Conservation (phyloP, 2,888 invertebrate species). For the Prionchulus punctatus region DNA sequence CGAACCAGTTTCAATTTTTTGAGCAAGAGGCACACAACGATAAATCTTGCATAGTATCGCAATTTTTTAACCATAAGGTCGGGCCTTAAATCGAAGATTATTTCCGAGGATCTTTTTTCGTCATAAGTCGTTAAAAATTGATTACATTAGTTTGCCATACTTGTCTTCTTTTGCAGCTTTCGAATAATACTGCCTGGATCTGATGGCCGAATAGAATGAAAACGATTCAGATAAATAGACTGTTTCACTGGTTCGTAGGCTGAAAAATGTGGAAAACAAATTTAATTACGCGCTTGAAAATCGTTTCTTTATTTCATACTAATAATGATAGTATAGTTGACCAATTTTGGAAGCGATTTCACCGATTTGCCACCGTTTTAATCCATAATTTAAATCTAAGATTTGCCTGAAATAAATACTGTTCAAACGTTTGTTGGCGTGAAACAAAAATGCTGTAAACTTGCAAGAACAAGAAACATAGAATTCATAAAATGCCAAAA, state of each 20-base stretch:
- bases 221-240: slow-evolving; percentile 88
- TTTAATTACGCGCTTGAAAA: not conserved
- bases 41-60: slow-evolving; percentile 79
- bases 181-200: slow-evolving; percentile 81
- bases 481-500: too few relatives aligned
- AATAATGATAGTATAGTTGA: slow-evolving; percentile 93
- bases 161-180: slow-evolving; percentile 22
- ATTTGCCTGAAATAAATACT: slow-evolving; percentile 48
- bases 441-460: too few relatives aligned
- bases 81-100: slow-evolving; percentile 35
- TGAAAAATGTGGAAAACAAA: slow-evolving; percentile 31
- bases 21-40: slow-evolving; percentile 79
- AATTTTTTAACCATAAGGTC: slow-evolving; percentile 93
- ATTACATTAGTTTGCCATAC: slow-evolving; percentile 7
- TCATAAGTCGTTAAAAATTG: slow-evolving; percentile 3
- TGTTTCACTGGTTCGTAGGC: slow-evolving; percentile 84
- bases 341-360: slow-evolving; percentile 97
- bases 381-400: slow-evolving; percentile 75
- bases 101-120: too few relatives aligned
- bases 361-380: slow-evolving; percentile 94
- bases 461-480: too few relatives aligned
- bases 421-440: too few relatives aligned
- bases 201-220: slow-evolving; percentile 85
- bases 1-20: slow-evolving; percentile 81
- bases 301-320: slow-evolving; percentile 48